Evolutionary conservation across 2,888 invertebrate species (phyloP).

Genomic region (Andrena camellia): DNA sequence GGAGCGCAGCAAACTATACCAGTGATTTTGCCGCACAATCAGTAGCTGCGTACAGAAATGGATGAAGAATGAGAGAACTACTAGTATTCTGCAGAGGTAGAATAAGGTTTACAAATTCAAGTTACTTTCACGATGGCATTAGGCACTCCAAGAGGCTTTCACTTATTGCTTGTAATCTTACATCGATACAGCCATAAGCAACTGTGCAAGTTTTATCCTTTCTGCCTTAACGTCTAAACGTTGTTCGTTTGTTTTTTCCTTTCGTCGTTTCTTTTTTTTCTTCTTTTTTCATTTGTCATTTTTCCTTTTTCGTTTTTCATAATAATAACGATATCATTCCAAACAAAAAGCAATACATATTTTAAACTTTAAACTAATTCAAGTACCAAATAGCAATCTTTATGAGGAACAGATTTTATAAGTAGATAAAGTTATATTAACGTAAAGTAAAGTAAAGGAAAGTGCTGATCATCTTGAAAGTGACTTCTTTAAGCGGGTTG

Average conservation of each 20-base stretch:
- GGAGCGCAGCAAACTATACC: slow-evolving; percentile 85
- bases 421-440: slow-evolving; percentile 22
- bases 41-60: slow-evolving; percentile 84
- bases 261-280: no score
- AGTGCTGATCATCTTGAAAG: slow-evolving; percentile 70
- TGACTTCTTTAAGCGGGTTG: slow-evolving; percentile 59
- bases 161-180: slow-evolving; percentile 43
- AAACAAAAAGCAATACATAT: slow-evolving; percentile 9
- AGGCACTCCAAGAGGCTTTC: slow-evolving; percentile 52
- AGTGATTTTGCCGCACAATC: slow-evolving; percentile 85
- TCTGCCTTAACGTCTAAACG: slow-evolving; percentile 6
- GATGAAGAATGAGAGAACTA: slow-evolving; percentile 77
- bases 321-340: slow-evolving; percentile 31
- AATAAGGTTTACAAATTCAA: slow-evolving; percentile 72
- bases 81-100: slow-evolving; percentile 76
- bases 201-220: slow-evolving; percentile 3
- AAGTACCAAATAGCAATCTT: background rate
- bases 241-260: background rate
- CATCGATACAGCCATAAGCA: slow-evolving; percentile 26
- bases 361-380: slow-evolving; percentile 6
- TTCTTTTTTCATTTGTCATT: no score
- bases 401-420: background rate
- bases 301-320: background rate
- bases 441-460: slow-evolving; percentile 21
- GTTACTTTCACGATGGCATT: slow-evolving; percentile 72